Base-by-base conservation (phyloP, 2,888 invertebrate species). In the Colletes collaris region DNA sequence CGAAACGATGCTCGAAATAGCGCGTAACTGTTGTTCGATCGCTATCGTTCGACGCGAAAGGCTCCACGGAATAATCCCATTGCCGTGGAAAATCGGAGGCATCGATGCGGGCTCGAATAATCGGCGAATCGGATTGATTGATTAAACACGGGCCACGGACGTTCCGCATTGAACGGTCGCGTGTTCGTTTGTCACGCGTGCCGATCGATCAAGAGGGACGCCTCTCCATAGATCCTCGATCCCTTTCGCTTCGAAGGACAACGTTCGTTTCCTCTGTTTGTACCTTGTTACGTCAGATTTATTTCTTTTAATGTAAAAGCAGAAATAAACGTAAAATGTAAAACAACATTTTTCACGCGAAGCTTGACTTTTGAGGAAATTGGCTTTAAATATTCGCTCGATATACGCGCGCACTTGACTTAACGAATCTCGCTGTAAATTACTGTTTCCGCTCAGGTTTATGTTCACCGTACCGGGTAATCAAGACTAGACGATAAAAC, bases 111-210 rank as follows among this genome's bases (percentile, higher is more conserved):
- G 27, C 13, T 37, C 13, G 64, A 56, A 62, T 70, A 55, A 69
- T 59, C 56, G 56, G 46, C 46, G 66, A 56, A 66, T 66, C 65
- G 56, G 49, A 56, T 46, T 49, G 58, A 59, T n/a, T 59, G 65
- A 65, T 65, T 63, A 66, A 66, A 66, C 59, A 37, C 10, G 44
- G 55, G 27, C 66, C 44, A 56, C 46, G 66, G 46, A 19, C 44
- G 58, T 2, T 59, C 10, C 27, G n/a, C 19, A 27, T 27, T 11
- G 53, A n/a, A 35, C 35, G 27, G 27, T n/a, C 13, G 56, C 4
- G n/a, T n/a, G 46, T 55, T 44, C 40, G 13, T 40, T 37, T 37
- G 52, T 35, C 62, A 49, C 63, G 55, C 37, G n/a, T 3, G n/a
- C 4, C 37, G 55, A 63, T 69, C 60, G 52, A 44, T 60, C n/a